Evolutionary conservation across 1,140 invertebrate species (phyloP), one percentile per base, ranked within the genome.

Genomic region (Nixonia krombeini): DNA sequence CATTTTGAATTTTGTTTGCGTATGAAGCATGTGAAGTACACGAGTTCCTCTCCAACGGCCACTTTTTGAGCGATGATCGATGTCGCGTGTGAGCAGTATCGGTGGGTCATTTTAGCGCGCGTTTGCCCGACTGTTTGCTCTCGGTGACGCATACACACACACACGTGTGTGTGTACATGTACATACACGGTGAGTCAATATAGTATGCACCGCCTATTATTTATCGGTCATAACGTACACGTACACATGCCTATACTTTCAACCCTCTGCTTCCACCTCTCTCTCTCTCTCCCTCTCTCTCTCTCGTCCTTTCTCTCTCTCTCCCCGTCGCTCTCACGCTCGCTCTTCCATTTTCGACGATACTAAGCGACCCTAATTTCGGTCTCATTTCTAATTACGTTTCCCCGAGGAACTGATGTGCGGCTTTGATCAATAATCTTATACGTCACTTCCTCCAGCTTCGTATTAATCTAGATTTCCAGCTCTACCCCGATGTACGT

Each of bases 301-400:
- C 21, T 21, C 38, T 25, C 13, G 31, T 40, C 17, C 23, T 16
- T 10, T 26, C 6, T 21, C 15, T 17, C 37, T 40, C 9, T 40
- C 37, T 18, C 6, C 17, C 17, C 23, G 9, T 31, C 16, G 16
- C 25, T 31, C n/a, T n/a, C n/a, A n/a, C n/a, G n/a, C 26, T 40
- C 2, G 25, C 38, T 25, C 13, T 42, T 40, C 17, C 23, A 28
- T 10, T 26, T 21, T 21, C 15, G 15, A 13, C 6, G 35, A 41
- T 33, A n/a, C 9, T 25, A 23, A 35, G 13, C 35, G 18, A 45
- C 42, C 62, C 62, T 53, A 65, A 65, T 65, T 65, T 58, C 49
- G 53, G 25, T 47, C 53, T 46, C 50, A 29, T 56, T 65, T 65
- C 53, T 65, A 65, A 65, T 65, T 65, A 65, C 62, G 33, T 49